A percentile compares a stretch with the other conserved stretches of the same genome.
Evolutionary conservation across 30 jellyfish, hydroid and myxozoan species (phyloP).

Genomic region (Cassiopea xamachana): DNA sequence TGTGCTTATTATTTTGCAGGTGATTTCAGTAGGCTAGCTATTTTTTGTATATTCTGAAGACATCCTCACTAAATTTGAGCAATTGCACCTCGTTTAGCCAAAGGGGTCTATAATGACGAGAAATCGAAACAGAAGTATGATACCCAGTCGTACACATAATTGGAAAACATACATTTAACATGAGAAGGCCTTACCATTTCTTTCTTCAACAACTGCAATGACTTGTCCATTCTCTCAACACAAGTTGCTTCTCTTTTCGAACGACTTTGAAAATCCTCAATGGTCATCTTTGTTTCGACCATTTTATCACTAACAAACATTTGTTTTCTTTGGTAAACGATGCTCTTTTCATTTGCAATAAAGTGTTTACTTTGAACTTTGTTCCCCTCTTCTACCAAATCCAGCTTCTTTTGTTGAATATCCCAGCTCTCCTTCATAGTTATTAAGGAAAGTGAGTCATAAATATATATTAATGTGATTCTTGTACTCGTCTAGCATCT

Average conservation of each 20-base stretch:
- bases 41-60: no score
- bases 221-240: constrained; percentile 40
- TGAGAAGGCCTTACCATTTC: constrained; percentile 53
- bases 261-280: neutral
- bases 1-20: no score
- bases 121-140: no score
- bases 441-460: neutral
- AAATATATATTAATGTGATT: neutral
- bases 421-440: constrained; percentile 2
- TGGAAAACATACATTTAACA: no score
- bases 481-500: neutral
- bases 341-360: neutral
- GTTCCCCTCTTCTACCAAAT: neutral
- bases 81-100: no score
- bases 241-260: neutral
- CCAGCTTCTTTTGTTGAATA: neutral
- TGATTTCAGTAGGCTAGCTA: no score
- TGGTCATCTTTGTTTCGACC: neutral
- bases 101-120: no score
- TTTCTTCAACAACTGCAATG: constrained; percentile 39
- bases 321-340: constrained; percentile 7
- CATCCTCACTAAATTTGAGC: no score
- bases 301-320: neutral
- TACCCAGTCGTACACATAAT: no score
- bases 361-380: neutral